Conservation (phyloP, 1,140 invertebrate genomes). For the Dufourea novaeangliae region DNA sequence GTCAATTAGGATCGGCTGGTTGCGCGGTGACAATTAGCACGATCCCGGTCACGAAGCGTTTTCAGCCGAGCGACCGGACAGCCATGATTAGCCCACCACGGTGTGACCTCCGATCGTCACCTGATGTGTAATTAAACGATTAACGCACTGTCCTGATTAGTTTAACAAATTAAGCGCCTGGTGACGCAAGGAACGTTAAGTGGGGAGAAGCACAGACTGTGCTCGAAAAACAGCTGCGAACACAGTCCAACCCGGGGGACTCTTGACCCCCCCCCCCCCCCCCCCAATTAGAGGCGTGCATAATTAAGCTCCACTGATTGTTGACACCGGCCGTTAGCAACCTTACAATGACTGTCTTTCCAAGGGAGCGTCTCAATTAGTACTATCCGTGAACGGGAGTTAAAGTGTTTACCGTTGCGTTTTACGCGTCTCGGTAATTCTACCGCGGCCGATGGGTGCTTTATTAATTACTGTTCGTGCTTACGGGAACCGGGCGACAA, state of each 20-base stretch:
- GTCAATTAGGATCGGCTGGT: conserved; percentile 58
- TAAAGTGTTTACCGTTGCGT: conserved; percentile 66
- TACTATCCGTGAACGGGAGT: conserved; percentile 59
- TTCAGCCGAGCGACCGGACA: not conserved
- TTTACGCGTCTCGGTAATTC: conserved; percentile 68
- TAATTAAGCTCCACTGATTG: conserved; percentile 73
- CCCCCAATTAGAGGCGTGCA: conserved; percentile 75
- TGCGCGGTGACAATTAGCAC: conserved; percentile 64
- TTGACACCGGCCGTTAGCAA: conserved; percentile 75
- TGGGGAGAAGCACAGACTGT: conserved; percentile 1
- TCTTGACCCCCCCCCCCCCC: not conserved
- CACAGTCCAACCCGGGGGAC: not conserved
- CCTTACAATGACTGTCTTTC: conserved; percentile 71
- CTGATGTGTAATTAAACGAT: conserved; percentile 71
- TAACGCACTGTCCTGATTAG: conserved; percentile 69
- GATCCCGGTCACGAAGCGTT: conserved; percentile 49
- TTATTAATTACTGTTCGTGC: conserved; percentile 63
- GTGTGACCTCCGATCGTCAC: conserved; percentile 15
- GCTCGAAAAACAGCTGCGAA: conserved; percentile 13
- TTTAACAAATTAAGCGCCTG: conserved; percentile 72
- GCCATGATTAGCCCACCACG: conserved; percentile 35
- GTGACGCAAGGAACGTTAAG: conserved; percentile 33
- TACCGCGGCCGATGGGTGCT: conserved; percentile 40
- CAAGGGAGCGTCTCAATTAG: conserved; percentile 76
- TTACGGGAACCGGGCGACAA: conserved; percentile 36